These are phyloP conservation scores for Smithornis capensis DNA, from an alignment of 2,113 vertebrate genomes.

Conservation along the genomic window DNA sequence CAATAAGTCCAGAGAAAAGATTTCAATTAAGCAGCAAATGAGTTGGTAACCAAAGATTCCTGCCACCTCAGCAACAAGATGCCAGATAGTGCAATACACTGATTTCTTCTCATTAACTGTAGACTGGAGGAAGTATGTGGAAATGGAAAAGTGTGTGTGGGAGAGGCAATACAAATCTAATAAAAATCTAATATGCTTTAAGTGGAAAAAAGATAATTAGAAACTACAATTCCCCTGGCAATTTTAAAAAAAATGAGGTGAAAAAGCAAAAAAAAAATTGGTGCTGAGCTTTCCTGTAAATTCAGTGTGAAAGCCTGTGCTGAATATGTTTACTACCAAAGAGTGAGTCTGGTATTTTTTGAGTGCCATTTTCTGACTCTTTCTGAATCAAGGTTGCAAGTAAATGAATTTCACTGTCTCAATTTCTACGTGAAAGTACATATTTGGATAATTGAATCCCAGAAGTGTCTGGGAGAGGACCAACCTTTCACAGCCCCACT, in stretches of 20 bases:
- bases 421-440: neutral
- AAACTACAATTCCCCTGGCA: neutral
- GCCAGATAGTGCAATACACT: conserved; percentile 76
- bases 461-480: neutral
- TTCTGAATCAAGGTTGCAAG: neutral
- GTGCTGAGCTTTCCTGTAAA: neutral
- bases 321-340: neutral
- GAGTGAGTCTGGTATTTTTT: neutral
- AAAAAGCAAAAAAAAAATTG: neutral
- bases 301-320: neutral
- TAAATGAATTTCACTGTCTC: neutral
- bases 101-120: conserved; percentile 76
- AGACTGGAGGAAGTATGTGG: conserved; percentile 40
- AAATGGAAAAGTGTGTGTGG: neutral
- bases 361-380: neutral
- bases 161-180: conserved; percentile 31
- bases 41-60: conserved; percentile 49
- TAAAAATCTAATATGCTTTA: conserved; percentile 31
- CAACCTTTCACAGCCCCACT: neutral
- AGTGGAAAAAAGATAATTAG: conserved; percentile 46
- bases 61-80: conserved; percentile 71
- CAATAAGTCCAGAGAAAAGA: conserved; percentile 59
- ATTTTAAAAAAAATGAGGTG: neutral
- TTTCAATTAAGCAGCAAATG: conserved; percentile 77
- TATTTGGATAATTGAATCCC: neutral